Base-by-base conservation (phyloP, 2,113 vertebrate species). In the Probosciger aterrimus region DNA sequence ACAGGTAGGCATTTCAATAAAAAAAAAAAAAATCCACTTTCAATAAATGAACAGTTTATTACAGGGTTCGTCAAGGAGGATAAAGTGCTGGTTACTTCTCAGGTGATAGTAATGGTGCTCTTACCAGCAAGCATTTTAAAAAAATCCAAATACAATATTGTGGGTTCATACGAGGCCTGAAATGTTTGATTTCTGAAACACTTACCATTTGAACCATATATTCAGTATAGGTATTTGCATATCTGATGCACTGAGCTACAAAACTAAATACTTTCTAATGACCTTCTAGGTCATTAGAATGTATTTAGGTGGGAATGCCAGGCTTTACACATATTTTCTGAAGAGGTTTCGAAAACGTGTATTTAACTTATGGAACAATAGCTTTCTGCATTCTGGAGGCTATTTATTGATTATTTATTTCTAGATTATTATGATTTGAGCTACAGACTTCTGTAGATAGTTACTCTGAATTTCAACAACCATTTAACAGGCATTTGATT, bases 1-100 rank as follows among this genome's bases (percentile, higher is more conserved):
- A 95, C 82, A 96, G 96, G 95, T 47, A 71, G 86, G n/a, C 57
- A 95, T 94, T 84, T 90, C 82, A 59, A 79, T 60, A 71, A 67
- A 80, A 84, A 44, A 53, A 81, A 44, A 53, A 81, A 55, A 44
- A 44, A 67, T 37, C 50, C 43, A 41, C 57, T 95, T 88, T 76
- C 37, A 76, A 52, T 60, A 80, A 92, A 69, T 1, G 0, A 73
- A 88, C 37, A 50, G 47, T 77, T 91, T 87, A 76, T 62, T 65
- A 60, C 94, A 88, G 0, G 0, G 55, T 79, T 90, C 1, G 2
- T 88, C 62, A 68, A 87, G 67, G 18, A 89, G 41, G 3, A 3
- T 83, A 92, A 95, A 93, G 64, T 49, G n/a, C 46, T 79, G 63
- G 52, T 89, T 95, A 80, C 17, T 50, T 91, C 65, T 84, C 44